These are phyloP conservation scores for Mimas tiliae DNA, from an alignment of 2,888 invertebrate species.

Conservation along the genomic window DNA sequence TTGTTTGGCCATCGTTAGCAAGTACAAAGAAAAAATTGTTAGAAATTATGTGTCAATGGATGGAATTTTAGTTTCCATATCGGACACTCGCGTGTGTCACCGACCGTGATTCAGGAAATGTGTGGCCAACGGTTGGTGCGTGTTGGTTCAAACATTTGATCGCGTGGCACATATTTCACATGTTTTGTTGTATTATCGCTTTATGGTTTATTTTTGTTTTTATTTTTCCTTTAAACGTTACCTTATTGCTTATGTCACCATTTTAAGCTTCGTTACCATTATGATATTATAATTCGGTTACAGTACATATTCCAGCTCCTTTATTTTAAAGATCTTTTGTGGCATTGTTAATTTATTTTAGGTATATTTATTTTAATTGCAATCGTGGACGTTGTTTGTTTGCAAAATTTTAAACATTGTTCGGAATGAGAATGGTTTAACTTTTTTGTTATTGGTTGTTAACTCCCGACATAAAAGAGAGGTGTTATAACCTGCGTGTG, in stretches of 20 bases:
- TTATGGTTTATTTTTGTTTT: conserved; percentile 64
- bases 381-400: conserved; percentile 34
- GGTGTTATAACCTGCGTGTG: no score
- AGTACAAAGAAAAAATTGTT: conserved; percentile 44
- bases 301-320: conserved; percentile 16
- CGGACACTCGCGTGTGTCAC: conserved; percentile 56
- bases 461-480: no score
- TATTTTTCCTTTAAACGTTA: conserved; percentile 59
- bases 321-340: conserved; percentile 41
- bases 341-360: conserved; percentile 51
- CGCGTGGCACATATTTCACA: conserved; percentile 68
- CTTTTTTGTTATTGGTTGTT: conserved; percentile 8
- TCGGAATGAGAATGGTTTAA: conserved; percentile 19
- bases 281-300: conserved; percentile 58
- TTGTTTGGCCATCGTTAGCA: conserved; percentile 25
- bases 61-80: conserved; percentile 56
- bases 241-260: conserved; percentile 64
- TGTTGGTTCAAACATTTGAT: conserved; percentile 55
- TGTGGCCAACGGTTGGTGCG: conserved; percentile 56
- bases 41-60: conserved; percentile 46
- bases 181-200: conserved; percentile 61
- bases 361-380: conserved; percentile 28
- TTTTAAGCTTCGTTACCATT: conserved; percentile 76
- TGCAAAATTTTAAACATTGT: conserved; percentile 32
- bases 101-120: conserved; percentile 40